Conservation (phyloP, 2,797 vertebrate genomes). For the Platalea minor region DNA sequence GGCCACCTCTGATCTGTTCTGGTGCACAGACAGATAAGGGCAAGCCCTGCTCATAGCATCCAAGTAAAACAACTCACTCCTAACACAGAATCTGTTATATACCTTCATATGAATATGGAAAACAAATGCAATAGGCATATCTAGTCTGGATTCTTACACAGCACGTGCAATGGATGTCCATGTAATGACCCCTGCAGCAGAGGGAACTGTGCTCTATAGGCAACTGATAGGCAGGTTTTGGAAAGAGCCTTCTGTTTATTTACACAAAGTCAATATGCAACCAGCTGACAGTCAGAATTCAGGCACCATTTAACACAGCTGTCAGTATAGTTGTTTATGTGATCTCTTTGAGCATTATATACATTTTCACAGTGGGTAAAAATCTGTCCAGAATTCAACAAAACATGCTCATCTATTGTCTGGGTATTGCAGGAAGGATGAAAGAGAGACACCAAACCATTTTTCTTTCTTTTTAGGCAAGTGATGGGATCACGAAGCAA, state of each 20-base stretch:
- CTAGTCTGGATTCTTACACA: neutral
- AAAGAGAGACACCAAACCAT: neutral
- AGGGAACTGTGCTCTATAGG: neutral
- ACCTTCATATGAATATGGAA: neutral
- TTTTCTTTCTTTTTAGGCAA: neutral
- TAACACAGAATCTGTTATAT: neutral
- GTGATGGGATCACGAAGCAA: neutral
- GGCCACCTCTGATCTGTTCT: neutral
- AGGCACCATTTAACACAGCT: neutral
- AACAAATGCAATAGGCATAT: neutral
- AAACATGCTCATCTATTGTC: neutral
- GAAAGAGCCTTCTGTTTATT: neutral
- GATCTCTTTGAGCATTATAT: neutral
- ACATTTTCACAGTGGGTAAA: neutral
- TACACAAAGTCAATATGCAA: neutral
- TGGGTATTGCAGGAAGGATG: neutral
- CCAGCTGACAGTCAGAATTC: neutral
- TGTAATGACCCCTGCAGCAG: accelerated
- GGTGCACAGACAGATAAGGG: neutral
- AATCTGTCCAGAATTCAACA: neutral
- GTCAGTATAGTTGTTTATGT: neutral
- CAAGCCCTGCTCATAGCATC: neutral
- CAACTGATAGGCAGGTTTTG: neutral
- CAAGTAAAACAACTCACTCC: neutral
- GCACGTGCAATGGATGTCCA: neutral